Conservation (phyloP, 2,888 invertebrate species). For the Scotopteryx bipunctaria region DNA sequence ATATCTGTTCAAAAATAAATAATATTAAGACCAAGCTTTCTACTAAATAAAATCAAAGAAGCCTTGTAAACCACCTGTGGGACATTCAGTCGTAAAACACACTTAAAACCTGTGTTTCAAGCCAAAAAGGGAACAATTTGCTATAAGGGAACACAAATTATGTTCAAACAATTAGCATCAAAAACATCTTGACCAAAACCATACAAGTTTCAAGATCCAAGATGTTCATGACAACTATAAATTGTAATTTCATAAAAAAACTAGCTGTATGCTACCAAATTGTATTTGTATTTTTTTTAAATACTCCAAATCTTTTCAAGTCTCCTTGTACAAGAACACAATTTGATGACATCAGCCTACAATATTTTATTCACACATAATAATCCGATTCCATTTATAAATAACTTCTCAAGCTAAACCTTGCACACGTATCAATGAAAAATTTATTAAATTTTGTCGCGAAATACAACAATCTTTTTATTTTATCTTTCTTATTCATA, state of each 20-base stretch:
- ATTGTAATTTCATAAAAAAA: conserved; percentile 18
- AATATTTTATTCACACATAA: conserved; percentile 18
- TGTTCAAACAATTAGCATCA: conserved; percentile 17
- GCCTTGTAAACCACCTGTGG: conserved; percentile 56
- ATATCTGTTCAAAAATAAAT: conserved; percentile 61
- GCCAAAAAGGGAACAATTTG: conserved; percentile 19
- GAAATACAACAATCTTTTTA: too few species aligned
- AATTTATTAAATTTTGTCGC: too few species aligned
- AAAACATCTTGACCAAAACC: conserved; percentile 12
- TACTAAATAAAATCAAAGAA: conserved; percentile 70
- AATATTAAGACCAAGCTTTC: conserved; percentile 62
- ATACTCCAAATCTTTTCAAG: not conserved
- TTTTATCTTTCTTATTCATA: conserved; percentile 44
- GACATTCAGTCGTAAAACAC: conserved; percentile 44
- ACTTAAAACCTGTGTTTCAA: conserved; percentile 36
- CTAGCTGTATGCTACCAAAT: conserved; percentile 10
- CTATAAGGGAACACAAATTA: conserved; percentile 17
- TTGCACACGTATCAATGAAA: too few species aligned
- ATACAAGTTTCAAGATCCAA: not conserved
- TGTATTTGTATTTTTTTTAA: not conserved
- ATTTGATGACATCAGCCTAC: conserved; percentile 25
- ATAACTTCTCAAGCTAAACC: too few species aligned
- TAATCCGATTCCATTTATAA: conserved; percentile 31
- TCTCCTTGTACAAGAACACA: conserved; percentile 4
- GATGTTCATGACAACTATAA: conserved; percentile 9